Evolutionary conservation across 2,888 invertebrate genomes (phyloP).

Genomic region (Prionchulus punctatus): DNA sequence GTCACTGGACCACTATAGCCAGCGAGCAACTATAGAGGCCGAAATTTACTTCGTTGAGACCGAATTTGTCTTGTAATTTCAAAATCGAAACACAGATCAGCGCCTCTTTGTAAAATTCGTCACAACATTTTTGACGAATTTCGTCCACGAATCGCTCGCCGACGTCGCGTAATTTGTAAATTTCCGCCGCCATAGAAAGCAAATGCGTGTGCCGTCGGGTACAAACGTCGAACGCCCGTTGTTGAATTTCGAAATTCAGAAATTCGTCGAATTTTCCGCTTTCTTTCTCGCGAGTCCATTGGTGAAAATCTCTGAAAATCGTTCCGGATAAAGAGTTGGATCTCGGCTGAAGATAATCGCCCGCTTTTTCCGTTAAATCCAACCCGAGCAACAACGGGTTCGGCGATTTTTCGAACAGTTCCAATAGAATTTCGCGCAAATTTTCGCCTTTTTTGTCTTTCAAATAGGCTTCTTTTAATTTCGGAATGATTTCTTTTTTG

Average conservation of each 20-base stretch:
- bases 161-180: not conserved
- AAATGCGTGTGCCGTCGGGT: not conserved
- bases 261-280: not conserved
- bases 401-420: not conserved
- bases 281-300: not conserved
- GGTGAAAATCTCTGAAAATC: not conserved
- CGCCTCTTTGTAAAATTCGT: not conserved
- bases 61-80: not conserved
- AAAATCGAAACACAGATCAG: not conserved
- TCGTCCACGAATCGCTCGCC: not conserved
- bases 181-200: not conserved
- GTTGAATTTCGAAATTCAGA: not conserved
- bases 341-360: constrained; percentile 1
- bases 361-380: not conserved
- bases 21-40: no score
- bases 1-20: no score
- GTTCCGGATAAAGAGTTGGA: not conserved
- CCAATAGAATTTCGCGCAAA: not conserved
- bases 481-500: not conserved
- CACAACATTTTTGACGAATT: not conserved
- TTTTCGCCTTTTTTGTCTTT: not conserved
- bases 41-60: not conserved
- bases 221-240: not conserved
- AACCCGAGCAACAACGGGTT: not conserved
- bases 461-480: not conserved